These are phyloP conservation scores for Brachionus rubens DNA, from an alignment of 1,140 invertebrate species.

Conservation along the genomic window DNA sequence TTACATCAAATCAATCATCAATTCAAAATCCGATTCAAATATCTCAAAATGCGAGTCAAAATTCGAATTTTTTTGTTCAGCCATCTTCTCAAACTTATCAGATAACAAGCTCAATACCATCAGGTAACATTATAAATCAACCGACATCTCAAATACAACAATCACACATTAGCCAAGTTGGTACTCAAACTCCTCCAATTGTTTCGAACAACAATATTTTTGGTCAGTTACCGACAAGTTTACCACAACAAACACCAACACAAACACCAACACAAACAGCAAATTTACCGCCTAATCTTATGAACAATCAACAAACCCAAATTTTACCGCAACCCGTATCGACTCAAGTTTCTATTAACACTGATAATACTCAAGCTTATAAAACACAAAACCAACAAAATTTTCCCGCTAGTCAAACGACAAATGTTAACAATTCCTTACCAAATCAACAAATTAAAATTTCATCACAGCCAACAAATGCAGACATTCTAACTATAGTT, in stretches of 20 bases:
- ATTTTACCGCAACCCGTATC: not conserved
- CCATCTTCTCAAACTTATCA: not conserved
- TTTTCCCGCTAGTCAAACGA: not conserved
- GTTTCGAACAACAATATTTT: slow-evolving; percentile 2
- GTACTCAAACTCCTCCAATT: not conserved
- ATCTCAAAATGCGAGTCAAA: not conserved
- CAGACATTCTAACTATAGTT: not conserved
- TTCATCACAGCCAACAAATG: not conserved
- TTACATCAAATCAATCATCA: not conserved
- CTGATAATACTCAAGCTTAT: slow-evolving; percentile 44
- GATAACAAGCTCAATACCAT: slow-evolving; percentile 14
- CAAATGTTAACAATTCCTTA: not conserved
- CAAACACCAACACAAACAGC: not conserved
- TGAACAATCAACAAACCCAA: not conserved
- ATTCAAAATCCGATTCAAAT: not conserved
- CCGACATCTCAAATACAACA: too few species aligned
- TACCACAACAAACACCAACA: not conserved
- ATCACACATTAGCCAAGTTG: too few species aligned
- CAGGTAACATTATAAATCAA: too few species aligned
- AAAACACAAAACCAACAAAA: not conserved
- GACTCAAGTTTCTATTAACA: not conserved
- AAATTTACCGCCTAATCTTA: not conserved
- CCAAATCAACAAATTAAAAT: not conserved
- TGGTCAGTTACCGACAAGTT: not conserved
- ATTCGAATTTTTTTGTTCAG: not conserved